Conservation (phyloP, 2,888 invertebrate genomes). For the Xylota segnis region DNA sequence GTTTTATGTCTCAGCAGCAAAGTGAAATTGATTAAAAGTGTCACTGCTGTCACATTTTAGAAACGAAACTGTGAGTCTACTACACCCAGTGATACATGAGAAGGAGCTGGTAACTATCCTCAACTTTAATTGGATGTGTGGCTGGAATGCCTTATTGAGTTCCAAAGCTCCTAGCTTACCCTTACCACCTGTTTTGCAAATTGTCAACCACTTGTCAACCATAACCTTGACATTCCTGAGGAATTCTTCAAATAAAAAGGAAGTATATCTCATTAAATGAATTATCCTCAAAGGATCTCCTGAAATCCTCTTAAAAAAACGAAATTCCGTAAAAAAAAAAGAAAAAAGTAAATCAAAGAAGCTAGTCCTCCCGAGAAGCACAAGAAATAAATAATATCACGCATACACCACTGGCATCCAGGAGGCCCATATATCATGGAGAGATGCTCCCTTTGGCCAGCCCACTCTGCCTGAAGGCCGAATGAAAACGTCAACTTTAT, state of each 20-base stretch:
- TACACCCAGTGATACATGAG: neutral
- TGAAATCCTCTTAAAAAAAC: slow-evolving; percentile 25
- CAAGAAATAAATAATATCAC: slow-evolving; percentile 48
- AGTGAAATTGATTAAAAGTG: slow-evolving; percentile 16
- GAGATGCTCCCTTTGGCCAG: slow-evolving; percentile 6
- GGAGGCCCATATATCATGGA: slow-evolving; percentile 49
- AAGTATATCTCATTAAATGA: slow-evolving; percentile 47
- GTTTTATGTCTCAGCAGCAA: neutral
- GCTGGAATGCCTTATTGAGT: neutral
- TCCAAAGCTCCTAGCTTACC: neutral
- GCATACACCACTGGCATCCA: slow-evolving; percentile 64
- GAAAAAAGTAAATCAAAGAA: slow-evolving; percentile 64
- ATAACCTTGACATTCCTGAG: neutral
- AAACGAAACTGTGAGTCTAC: neutral
- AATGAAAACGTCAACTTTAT: slow-evolving; percentile 69
- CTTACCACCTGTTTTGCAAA: neutral
- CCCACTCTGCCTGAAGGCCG: slow-evolving; percentile 17
- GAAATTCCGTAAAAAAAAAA: slow-evolving; percentile 21
- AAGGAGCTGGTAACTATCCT: neutral
- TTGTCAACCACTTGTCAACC: neutral
- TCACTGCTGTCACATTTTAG: neutral
- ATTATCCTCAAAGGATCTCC: slow-evolving; percentile 28
- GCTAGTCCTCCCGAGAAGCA: neutral
- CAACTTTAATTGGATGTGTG: too few relatives aligned
- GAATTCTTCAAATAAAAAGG: neutral